Evolutionary conservation across 1,140 invertebrate genomes (phyloP).

Genomic region (Myzus persicae): DNA sequence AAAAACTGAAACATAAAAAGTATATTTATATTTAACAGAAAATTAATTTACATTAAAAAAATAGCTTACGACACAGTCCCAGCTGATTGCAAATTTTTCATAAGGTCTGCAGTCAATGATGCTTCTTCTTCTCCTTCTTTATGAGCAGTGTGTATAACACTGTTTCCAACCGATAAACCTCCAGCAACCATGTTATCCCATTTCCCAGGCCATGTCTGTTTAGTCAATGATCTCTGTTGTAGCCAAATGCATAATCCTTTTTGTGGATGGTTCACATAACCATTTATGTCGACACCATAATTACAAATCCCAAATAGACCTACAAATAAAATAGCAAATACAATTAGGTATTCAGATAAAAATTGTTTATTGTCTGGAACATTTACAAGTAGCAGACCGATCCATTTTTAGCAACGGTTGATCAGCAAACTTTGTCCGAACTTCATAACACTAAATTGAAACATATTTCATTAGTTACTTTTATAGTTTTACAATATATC

Average conservation of each 20-base stretch:
- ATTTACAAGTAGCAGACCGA: conserved; percentile 84
- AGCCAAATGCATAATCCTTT: conserved; percentile 92
- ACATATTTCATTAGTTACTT: conserved; percentile 46
- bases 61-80: conserved; percentile 80
- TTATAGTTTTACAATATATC: not conserved
- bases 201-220: conserved; percentile 94
- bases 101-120: conserved; percentile 77
- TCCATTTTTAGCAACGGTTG: conserved; percentile 87
- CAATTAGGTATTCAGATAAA: not conserved
- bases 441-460: conserved; percentile 79
- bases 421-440: conserved; percentile 75
- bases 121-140: conserved; percentile 96
- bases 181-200: conserved; percentile 96
- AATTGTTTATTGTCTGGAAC: not conserved
- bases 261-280: conserved; percentile 84
- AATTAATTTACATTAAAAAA: not conserved
- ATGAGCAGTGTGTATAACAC: conserved; percentile 85
- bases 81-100: conserved; percentile 78
- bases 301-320: conserved; percentile 90
- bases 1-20: conserved; percentile 73
- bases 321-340: conserved; percentile 62
- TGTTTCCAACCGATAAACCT: conserved; percentile 86
- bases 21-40: conserved; percentile 26
- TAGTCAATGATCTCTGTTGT: conserved; percentile 86
- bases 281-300: conserved; percentile 94